Evolutionary conservation across 1,140 invertebrate genomes (phyloP).

Genomic region (Drosophila hydei): DNA sequence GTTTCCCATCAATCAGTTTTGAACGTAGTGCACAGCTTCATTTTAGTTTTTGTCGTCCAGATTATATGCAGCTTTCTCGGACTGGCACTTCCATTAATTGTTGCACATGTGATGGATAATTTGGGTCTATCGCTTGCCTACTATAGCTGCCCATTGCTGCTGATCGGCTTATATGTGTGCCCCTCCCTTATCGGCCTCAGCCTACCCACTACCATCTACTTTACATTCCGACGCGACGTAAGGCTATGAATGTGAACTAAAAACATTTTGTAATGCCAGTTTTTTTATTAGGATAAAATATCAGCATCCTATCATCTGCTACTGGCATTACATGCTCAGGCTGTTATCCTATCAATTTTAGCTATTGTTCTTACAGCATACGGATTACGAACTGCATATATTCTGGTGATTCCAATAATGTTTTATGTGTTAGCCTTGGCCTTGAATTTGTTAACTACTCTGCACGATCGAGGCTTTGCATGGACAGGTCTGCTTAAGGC

Average conservation of each 20-base stretch:
- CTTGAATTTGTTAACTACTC: constrained; percentile 53
- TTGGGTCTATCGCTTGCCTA: constrained; percentile 86
- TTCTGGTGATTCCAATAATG: constrained; percentile 52
- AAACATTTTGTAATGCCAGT: not conserved
- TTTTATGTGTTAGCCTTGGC: constrained; percentile 55
- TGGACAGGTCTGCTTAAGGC: constrained; percentile 86
- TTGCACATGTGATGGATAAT: constrained; percentile 82
- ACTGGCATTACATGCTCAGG: constrained; percentile 58
- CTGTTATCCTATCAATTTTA: constrained; percentile 45
- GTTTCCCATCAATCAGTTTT: constrained; percentile 34
- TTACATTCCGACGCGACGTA: constrained; percentile 56
- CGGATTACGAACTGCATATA: constrained; percentile 59
- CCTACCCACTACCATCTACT: constrained; percentile 74
- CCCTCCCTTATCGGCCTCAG: constrained; percentile 51
- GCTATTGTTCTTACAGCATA: constrained; percentile 29
- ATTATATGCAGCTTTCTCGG: constrained; percentile 73
- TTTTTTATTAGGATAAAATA: constrained; percentile 44
- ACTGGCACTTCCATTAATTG: constrained; percentile 84
- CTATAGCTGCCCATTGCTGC: constrained; percentile 87
- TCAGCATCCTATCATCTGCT: constrained; percentile 48
- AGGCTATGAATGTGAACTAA: constrained; percentile 16
- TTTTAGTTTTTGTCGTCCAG: constrained; percentile 53
- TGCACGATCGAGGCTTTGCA: constrained; percentile 84
- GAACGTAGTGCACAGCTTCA: constrained; percentile 39
- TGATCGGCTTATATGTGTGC: constrained; percentile 85